Conservation (phyloP, 1,140 invertebrate species). For the Solen grandis region DNA sequence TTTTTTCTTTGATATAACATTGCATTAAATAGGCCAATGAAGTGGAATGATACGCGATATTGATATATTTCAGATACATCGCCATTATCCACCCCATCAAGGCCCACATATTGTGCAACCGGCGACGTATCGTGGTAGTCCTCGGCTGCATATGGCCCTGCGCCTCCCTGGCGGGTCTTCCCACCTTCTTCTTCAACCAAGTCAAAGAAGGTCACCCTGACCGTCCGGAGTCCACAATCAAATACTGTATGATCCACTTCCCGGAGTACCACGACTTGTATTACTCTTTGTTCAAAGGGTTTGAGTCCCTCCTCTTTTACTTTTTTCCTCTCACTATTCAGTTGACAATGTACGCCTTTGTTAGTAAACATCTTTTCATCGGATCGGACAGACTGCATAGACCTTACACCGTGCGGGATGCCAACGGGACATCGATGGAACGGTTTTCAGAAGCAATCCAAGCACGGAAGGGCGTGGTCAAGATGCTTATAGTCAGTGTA, state of each 20-base stretch:
- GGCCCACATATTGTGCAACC: conserved; percentile 80
- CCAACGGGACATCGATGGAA: conserved; percentile 69
- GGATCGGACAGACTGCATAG: conserved; percentile 67
- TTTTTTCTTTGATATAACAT: too few species aligned
- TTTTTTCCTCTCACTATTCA: conserved; percentile 76
- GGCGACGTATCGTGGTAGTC: conserved; percentile 67
- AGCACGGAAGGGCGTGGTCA: conserved; percentile 80
- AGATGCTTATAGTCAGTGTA: conserved; percentile 81
- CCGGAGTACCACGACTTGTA: conserved; percentile 60
- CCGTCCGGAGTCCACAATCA: conserved; percentile 34
- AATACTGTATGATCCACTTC: conserved; percentile 70
- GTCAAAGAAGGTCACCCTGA: conserved; percentile 58
- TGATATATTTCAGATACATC: conserved; percentile 81
- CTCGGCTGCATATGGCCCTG: conserved; percentile 76
- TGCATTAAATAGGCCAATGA: too few species aligned
- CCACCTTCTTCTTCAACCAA: conserved; percentile 77
- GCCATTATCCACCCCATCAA: conserved; percentile 81
- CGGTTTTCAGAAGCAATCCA: conserved; percentile 73
- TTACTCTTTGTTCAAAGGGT: conserved; percentile 74
- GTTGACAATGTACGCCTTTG: conserved; percentile 74
- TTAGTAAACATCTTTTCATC: conserved; percentile 74
- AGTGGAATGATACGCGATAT: too few species aligned
- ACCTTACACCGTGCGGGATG: conserved; percentile 60
- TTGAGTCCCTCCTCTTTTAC: conserved; percentile 79
- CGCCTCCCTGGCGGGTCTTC: conserved; percentile 72